Percentiles rank a stretch among this genome's conserved stretches.
Evolutionary conservation across 2,113 vertebrate genomes (phyloP).

Genomic region (Propithecus coquereli): DNA sequence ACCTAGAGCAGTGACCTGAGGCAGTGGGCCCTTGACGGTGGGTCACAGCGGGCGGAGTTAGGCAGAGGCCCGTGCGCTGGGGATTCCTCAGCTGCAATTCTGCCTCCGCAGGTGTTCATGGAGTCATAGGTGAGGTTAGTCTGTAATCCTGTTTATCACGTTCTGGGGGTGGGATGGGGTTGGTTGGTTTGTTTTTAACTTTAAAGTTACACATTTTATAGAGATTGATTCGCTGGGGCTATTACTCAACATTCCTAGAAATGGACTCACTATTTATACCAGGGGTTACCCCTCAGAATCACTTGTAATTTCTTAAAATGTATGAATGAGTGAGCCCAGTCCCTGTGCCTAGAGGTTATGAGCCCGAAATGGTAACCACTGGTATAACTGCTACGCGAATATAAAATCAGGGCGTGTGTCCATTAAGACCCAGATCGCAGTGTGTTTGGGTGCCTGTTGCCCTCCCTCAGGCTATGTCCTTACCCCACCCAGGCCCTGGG

Average conservation of each 20-base stretch:
- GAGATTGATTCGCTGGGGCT: not conserved
- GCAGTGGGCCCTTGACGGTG: rapidly evolving
- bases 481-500: not conserved
- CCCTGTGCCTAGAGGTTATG: rapidly evolving
- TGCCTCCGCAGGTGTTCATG: not conserved
- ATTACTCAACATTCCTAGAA: not conserved
- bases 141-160: not conserved
- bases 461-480: not conserved
- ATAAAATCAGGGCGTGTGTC: not conserved
- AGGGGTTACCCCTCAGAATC: not conserved
- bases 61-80: not conserved
- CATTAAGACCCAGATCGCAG: not conserved
- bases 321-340: not conserved
- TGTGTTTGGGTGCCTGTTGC: not conserved
- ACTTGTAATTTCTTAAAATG: not conserved
- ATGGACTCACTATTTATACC: not conserved
- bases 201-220: not conserved
- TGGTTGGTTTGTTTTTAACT: not conserved
- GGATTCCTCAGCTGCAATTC: rapidly evolving
- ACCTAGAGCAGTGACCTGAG: not conserved
- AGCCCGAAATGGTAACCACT: not conserved
- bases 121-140: rapidly evolving
- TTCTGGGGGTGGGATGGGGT: not conserved
- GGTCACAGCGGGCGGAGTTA: no score
- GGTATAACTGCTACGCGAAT: not conserved